Conservation (phyloP, 2,113 vertebrate genomes). For the Cinclus mexicanus region DNA sequence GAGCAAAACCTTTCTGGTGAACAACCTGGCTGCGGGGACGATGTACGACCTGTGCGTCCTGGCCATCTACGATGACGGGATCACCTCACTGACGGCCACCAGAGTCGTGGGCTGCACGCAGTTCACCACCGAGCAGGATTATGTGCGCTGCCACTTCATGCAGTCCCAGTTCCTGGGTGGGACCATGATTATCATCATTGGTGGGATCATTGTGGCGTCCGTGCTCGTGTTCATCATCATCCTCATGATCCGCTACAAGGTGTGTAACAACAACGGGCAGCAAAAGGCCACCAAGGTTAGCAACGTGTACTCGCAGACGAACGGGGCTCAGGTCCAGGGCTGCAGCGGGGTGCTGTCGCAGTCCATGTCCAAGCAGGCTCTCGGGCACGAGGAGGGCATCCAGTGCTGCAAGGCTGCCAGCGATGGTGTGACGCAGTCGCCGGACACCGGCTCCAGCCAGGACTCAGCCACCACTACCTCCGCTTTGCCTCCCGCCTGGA, state of each 20-base stretch:
- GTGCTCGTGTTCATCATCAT: constrained; percentile 99
- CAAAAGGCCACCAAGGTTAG: constrained; percentile 89
- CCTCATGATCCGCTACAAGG: constrained; percentile 99
- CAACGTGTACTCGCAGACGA: constrained; percentile 95
- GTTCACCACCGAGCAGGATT: constrained; percentile 96
- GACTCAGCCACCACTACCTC: constrained; percentile 87
- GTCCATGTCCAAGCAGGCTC: constrained; percentile 87
- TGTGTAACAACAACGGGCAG: constrained; percentile 88
- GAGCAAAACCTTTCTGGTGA: constrained; percentile 97
- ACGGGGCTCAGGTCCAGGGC: constrained; percentile 87
- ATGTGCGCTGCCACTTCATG: constrained; percentile 98
- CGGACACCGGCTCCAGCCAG: constrained; percentile 80
- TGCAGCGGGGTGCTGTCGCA: constrained; percentile 79
- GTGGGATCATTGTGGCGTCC: constrained; percentile 96
- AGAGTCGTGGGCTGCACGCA: constrained; percentile 95
- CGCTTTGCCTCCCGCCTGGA: constrained; percentile 83
- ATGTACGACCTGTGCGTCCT: constrained; percentile 94
- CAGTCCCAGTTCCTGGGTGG: constrained; percentile 98
- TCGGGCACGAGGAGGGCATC: constrained; percentile 81
- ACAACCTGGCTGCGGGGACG: constrained; percentile 94
- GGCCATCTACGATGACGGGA: constrained; percentile 95
- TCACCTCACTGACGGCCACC: constrained; percentile 95
- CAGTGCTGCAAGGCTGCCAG: constrained; percentile 78
- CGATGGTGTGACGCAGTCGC: constrained; percentile 73
- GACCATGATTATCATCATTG: constrained; percentile 99